Conservation (phyloP, 2,113 vertebrate species). For the Hucho hucho region DNA sequence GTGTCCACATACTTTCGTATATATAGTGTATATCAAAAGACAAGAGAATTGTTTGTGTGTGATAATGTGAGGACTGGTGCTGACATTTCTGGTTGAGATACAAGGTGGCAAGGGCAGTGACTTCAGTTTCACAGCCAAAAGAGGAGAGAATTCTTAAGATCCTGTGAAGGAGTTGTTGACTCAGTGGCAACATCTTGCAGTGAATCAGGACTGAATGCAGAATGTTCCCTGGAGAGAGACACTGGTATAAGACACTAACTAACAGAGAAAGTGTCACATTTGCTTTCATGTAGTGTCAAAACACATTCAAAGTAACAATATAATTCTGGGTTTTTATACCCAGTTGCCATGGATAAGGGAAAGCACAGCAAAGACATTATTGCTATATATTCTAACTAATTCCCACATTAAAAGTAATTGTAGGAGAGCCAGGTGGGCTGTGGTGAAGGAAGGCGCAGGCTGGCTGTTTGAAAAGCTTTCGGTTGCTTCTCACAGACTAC, state of each 20-base stretch:
- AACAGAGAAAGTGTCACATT: not conserved
- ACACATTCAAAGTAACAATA: not conserved
- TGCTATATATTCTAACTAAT: conserved; percentile 14
- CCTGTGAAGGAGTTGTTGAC: conserved; percentile 55
- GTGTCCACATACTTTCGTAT: no score
- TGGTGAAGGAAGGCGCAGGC: not conserved
- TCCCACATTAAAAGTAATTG: conserved; percentile 3
- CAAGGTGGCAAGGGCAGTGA: no score
- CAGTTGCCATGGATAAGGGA: not conserved
- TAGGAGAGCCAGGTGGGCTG: conserved; percentile 5
- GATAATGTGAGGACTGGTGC: not conserved
- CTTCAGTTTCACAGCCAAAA: conserved; percentile 24
- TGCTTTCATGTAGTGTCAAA: not conserved
- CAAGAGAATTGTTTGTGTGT: not conserved
- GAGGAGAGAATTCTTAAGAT: conserved; percentile 37
- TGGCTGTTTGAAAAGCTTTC: conserved; percentile 20
- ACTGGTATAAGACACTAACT: conserved; percentile 36
- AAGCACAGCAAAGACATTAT: not conserved
- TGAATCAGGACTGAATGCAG: conserved; percentile 49
- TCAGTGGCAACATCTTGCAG: conserved; percentile 48
- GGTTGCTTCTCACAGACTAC: conserved; percentile 6
- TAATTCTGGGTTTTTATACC: not conserved
- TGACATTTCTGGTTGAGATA: not conserved
- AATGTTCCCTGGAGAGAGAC: conserved; percentile 33
- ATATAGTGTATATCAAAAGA: not conserved